Evolutionary conservation across 1,140 invertebrate genomes (phyloP), one percentile per base, ranked within the genome.

Genomic region (Drosophila tani): DNA sequence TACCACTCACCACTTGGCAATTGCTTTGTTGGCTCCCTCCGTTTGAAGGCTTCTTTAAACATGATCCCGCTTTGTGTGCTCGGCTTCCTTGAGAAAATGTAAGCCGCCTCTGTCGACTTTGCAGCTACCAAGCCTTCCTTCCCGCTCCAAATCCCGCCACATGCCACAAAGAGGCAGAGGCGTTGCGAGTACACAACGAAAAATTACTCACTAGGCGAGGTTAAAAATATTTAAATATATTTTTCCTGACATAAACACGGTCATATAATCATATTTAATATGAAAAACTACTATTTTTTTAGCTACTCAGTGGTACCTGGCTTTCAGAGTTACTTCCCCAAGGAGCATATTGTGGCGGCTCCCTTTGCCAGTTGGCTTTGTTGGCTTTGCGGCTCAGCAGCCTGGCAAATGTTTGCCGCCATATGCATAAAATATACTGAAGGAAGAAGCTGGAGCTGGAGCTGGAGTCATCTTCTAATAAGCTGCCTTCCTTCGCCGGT

Each of bases 391-490:
- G 55, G 62, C 73, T 49, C 43, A 65, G 60, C 38, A 65, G 51
- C 24, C 74, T 27, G 14, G 46, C 74, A 76, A 67, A 67, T 77
- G 53, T 76, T 76, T 77, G 62, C 59, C 79, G 59, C 32, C 77
- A 74, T 79, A 79, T 79, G 77, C 73, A 76, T 81, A 70, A 76
- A 81, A 73, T 69, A 70, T 71, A 65, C 46, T 21, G 9, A 24
- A 41, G 21, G 35, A 32, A 6, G n/a, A 29, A 29, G 27, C 27
- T 29, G 0, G 17, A 7, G 5, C 12, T 2, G 9, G 14, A 21
- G 43, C 8, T 11, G 64, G 53, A 32, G 55, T 45, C 46, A n/a
- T 57, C 78, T 57, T 50, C 75, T 81, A 81, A 81, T 81, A 81
- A 81, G 78, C 64, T 55, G 51, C 55, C 27, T 29, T 29, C 27